Evolutionary conservation across 2,113 vertebrate species (phyloP).

Genomic region (Erpornis zantholeuca): DNA sequence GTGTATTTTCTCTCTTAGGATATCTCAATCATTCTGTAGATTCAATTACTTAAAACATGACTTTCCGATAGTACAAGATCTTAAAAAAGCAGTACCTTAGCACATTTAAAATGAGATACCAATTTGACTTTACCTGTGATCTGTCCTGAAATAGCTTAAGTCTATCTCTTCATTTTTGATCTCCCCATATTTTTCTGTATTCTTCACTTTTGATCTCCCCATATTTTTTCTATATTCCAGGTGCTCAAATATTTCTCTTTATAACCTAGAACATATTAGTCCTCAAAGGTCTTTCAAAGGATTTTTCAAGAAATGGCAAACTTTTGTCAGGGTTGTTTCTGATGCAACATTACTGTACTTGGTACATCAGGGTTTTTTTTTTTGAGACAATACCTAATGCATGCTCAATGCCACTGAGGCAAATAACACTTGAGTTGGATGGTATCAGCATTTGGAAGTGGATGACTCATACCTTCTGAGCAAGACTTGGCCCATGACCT

Average conservation of each 20-base stretch:
- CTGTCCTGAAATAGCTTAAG: not conserved
- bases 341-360: not conserved
- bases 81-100: not conserved
- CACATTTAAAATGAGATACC: not conserved
- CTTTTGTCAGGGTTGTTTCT: not conserved
- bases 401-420: not conserved
- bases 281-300: not conserved
- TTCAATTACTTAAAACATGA: not conserved
- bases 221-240: not conserved
- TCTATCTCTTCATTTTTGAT: not conserved
- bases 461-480: not conserved
- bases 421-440: not conserved
- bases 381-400: not conserved
- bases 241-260: not conserved
- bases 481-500: not conserved
- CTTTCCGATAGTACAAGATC: not conserved
- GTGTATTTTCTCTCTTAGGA: not conserved
- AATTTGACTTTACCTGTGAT: not conserved
- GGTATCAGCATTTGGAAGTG: not conserved
- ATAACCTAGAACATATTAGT: not conserved
- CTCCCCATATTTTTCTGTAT: not conserved
- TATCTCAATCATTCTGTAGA: slow-evolving; percentile 12
- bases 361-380: rapidly evolving
- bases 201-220: not conserved
- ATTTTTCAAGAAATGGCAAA: not conserved